phyloP scores from a whole-genome alignment of 2,113 vertebrate species.

The Smithornis capensis region DNA sequence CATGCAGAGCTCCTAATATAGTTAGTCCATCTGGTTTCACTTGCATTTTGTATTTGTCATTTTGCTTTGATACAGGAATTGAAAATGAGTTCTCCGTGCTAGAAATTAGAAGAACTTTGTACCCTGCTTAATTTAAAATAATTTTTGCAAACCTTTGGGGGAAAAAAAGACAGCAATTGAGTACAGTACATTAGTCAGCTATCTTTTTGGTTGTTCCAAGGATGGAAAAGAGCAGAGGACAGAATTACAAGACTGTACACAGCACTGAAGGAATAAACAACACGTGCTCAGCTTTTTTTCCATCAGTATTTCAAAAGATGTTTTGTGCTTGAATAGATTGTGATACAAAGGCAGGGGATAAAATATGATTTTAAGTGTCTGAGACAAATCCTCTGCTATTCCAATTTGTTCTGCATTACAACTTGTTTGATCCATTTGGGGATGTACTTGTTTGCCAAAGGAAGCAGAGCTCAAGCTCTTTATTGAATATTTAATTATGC shows the following conservation, averaged over 20 bases:
- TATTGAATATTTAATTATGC: constrained; percentile 56
- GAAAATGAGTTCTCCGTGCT: constrained; percentile 67
- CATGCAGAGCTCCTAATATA: constrained; percentile 75
- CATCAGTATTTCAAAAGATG: background rate
- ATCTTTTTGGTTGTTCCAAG: background rate
- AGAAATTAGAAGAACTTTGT: constrained; percentile 68
- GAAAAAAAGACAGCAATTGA: constrained; percentile 10
- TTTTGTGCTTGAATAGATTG: constrained; percentile 9
- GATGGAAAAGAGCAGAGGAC: background rate
- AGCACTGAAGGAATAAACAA: background rate
- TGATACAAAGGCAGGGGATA: constrained; percentile 40
- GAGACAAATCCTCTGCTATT: constrained; percentile 66
- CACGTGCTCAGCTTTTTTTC: background rate
- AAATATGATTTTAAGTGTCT: constrained; percentile 59
- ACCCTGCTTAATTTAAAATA: constrained; percentile 61
- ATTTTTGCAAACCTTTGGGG: constrained; percentile 51
- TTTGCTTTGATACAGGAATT: constrained; percentile 75
- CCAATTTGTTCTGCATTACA: constrained; percentile 68
- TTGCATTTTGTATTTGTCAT: constrained; percentile 77
- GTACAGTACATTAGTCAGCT: background rate
- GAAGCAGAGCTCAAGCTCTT: constrained; percentile 53
- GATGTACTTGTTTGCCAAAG: constrained; percentile 69
- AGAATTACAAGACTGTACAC: background rate
- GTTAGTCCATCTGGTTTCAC: constrained; percentile 81
- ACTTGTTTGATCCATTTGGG: constrained; percentile 66